Base-by-base conservation (phyloP, 1,140 invertebrate species). In the Potamilus streckersoni region DNA sequence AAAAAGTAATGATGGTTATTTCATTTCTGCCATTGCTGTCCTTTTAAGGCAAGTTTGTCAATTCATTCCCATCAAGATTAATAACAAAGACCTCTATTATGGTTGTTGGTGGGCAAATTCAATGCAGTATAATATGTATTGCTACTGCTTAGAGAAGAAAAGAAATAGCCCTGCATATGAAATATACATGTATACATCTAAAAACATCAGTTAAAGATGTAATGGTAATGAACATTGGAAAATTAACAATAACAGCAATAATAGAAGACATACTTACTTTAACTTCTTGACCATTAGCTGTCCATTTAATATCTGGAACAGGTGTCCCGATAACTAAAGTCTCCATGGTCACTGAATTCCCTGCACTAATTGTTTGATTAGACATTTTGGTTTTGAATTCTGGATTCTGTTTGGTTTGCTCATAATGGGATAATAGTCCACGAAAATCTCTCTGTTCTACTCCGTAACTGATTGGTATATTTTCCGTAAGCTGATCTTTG, bases 291-390 rank as follows among this genome's bases (percentile, higher is more conserved):
- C 81, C 74, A 73, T 88, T 85, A 19, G 84, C 65, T 1, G 73
- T 75, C 88, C 88, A 89, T 62, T 72, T 81, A 14, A 89, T 76
- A 11, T 82, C 83, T 31, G 88, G 85, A 64, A 73, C 71, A 6
- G 87, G 87, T 66, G 71, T 76, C 38, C 86, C 88, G 13, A 74
- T 75, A 5, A 89, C 80, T 58, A 79, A 66, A 78, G 83, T 84
- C 71, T 83, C 76, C 62, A 95, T 89, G 87, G 84, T 81, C 15
- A 89, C 80, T 8, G 38, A 49, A 49, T 76, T 82, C 73, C 62
- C 79, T 82, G 55, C 87, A 77, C 70, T 76, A 11, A 85, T 85
- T 8, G 94, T 94, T n/a, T 79, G 55, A 78, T 88, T 78, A 16
- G 27, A 55, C 61, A 88, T 73, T 14, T 58, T 68, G 4, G 74